Evolutionary conservation across 2,797 vertebrate species (phyloP), one percentile per base, ranked within the genome.

Genomic region (Pteronotus mesoamericanus): DNA sequence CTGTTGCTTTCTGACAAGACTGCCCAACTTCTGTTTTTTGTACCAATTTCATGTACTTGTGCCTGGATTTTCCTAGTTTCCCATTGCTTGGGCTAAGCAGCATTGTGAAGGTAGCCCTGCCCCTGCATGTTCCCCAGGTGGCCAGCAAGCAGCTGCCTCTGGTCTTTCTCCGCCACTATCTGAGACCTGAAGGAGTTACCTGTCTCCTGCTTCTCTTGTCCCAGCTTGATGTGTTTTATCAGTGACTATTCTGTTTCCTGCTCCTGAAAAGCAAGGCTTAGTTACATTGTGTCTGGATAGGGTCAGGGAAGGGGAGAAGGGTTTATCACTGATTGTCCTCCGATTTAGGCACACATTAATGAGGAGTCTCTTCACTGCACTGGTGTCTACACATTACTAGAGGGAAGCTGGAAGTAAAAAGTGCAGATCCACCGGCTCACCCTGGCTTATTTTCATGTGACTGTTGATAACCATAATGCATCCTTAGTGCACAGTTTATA

Each of bases 211-310:
- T 89, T 61, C 37, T 82, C 64, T 92, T 71, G 19, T 46, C 14
- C 6, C 5, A 16, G 21, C 51, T 75, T 92, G 91, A 34, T 89
- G 95, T 75, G 71, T 46, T 88, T 88, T n/a, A 82, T 92, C 75
- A 85, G 34, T 16, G 66, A 69, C 55, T 61, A 9, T 82, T 91
- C 61, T 97, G 29, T 84, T 96, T 86, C 80, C 64, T 51, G n/a
- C 9, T 86, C 21, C 57, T 94, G 48, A 92, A 96, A 84, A 80
- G 57, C 80, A 80, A 74, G n/a, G 66, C 37, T 66, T 82, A 59
- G 66, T 91, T 93, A 51, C 24, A 24, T 14, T 66, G 46, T 77
- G 26, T 37, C 61, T 91, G 29, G n/a, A 61, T 84, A 82, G 68
- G 64, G 22, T 86, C 55, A 42, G 68, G 68, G 82, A 72, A 91